Base-by-base conservation (phyloP, 2,113 vertebrate species). In the Phainopepla nitens region DNA sequence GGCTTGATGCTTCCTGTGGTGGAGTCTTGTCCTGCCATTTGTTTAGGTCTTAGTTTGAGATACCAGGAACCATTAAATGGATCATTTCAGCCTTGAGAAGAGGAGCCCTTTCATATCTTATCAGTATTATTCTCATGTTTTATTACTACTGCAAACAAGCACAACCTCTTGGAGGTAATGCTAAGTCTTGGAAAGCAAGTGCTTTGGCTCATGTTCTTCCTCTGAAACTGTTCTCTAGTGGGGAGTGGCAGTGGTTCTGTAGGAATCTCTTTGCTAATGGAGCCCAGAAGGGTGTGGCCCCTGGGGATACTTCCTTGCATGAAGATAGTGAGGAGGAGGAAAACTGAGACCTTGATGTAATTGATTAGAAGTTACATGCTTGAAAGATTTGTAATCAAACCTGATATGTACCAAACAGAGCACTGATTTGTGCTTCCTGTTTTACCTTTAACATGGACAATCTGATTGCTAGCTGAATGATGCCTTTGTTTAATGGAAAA, bases 401-500 rank as follows among this genome's bases (percentile, higher is more conserved):
- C 0, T 62, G 72, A 6, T 91, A 85, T 2, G 15, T 87, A 78
- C 72, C 89, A 83, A 95, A 90, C 83, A 89, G 79, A 82, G 27
- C 44, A 6, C 65, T 79, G 91, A 94, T 94, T 87, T 66, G 64
- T 16, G 2, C 78, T 95, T 95, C 91, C 93, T 94, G 76, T 83
- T 95, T 66, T 92, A 58, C 76, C 44, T 81, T 92, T 62, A 49
- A 70, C n/a, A 2, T 31, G 13, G 58, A 13, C 87, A 82, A 91
- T 94, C 73, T 94, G 77, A 83, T 94, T 92, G 87, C 89, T 89
- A 66, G 41, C n/a, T 70, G 84, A 84, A 94, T 91, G 75, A 71
- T 28, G 41, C 35, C 70, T 95, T 83, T 96, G 92, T 94, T 95
- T 96, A 91, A 68, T 94, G 90, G 80, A 72, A 89, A 94, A 87